Evolutionary conservation across 2,797 vertebrate genomes (phyloP).

Genomic region (Babyrousa celebensis): DNA sequence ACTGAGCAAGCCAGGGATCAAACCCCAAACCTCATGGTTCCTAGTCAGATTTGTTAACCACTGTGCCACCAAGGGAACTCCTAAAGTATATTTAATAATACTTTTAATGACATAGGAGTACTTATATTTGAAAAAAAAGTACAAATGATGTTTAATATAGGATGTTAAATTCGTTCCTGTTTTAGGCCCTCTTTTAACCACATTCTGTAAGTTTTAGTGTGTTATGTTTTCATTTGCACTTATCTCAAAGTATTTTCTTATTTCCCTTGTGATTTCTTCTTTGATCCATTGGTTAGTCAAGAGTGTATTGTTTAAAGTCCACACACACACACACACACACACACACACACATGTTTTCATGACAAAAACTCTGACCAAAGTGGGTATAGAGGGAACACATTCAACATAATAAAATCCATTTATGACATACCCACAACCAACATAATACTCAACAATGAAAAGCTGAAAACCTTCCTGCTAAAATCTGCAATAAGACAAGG

Average conservation of each 20-base stretch:
- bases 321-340: too few relatives aligned
- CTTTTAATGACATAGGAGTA: conserved; percentile 15
- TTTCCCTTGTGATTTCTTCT: conserved; percentile 21
- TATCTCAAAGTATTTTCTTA: neutral
- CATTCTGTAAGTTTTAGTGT: neutral
- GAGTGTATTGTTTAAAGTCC: neutral
- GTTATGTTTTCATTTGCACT: neutral
- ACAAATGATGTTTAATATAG: neutral
- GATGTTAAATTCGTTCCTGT: neutral
- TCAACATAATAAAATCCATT: neutral
- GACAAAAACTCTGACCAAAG: neutral
- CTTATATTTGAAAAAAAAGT: neutral
- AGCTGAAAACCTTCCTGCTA: neutral
- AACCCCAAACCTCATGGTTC: too few relatives aligned
- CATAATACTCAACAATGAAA: neutral
- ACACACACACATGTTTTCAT: neutral
- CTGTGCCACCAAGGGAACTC: too few relatives aligned
- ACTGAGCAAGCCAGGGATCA: too few relatives aligned
- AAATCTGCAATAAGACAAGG: neutral
- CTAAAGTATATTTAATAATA: neutral
- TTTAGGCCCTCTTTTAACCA: neutral
- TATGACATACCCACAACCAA: neutral
- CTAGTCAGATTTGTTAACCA: too few relatives aligned
- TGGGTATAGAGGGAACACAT: neutral
- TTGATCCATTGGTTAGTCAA: neutral